These are phyloP conservation scores for Scaptomyza hsui DNA, from an alignment of 1,140 invertebrate genomes.

Conservation along the genomic window DNA sequence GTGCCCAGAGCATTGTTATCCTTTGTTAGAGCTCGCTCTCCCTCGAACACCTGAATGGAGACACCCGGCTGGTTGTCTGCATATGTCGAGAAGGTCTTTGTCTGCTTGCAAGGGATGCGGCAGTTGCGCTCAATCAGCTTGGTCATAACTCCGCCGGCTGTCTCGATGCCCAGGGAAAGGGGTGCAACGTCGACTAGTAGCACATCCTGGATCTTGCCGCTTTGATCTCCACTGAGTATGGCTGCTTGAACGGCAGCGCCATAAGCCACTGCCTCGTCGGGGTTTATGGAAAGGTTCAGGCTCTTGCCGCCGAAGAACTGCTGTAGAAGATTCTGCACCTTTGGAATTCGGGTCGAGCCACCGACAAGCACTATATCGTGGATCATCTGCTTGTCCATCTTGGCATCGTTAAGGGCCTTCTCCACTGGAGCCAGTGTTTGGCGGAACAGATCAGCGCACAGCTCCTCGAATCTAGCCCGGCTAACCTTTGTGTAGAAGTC, in stretches of 20 bases:
- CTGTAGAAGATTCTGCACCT: slow-evolving; percentile 87
- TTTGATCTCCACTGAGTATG: slow-evolving; percentile 89
- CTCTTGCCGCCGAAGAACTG: slow-evolving; percentile 88
- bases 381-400: slow-evolving; percentile 89
- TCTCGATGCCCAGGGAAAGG: slow-evolving; percentile 87
- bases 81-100: slow-evolving; percentile 88
- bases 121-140: slow-evolving; percentile 88
- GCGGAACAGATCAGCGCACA: slow-evolving; percentile 92
- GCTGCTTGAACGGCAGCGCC: slow-evolving; percentile 91
- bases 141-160: slow-evolving; percentile 87
- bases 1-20: slow-evolving; percentile 91
- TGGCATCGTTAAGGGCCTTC: slow-evolving; percentile 90
- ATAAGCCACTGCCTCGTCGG: slow-evolving; percentile 91
- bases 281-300: slow-evolving; percentile 90
- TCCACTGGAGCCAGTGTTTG: slow-evolving; percentile 89
- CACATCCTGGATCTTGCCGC: slow-evolving; percentile 89
- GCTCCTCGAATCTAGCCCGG: slow-evolving; percentile 93
- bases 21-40: slow-evolving; percentile 89
- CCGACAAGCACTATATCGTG: slow-evolving; percentile 88
- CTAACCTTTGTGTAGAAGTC: slow-evolving; percentile 95
- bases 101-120: slow-evolving; percentile 87
- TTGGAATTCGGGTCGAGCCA: slow-evolving; percentile 88
- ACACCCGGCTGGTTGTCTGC: slow-evolving; percentile 90
- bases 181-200: slow-evolving; percentile 86
- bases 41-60: slow-evolving; percentile 88